Base-by-base conservation (phyloP, 2,888 invertebrate genomes). In the Vesta saturnalis region DNA sequence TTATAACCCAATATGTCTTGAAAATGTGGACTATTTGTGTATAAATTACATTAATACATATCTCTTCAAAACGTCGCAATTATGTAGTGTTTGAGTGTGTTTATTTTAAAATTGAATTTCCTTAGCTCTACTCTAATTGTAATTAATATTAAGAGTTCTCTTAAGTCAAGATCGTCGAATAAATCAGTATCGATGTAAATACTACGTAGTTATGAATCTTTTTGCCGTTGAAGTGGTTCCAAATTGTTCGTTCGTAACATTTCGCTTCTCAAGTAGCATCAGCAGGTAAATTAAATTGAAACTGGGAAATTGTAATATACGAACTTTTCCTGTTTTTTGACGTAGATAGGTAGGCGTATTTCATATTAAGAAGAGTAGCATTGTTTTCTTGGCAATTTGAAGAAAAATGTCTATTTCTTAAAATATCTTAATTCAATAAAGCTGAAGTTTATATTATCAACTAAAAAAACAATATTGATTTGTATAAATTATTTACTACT, bases 281-380 rank as follows among this genome's bases (percentile, higher is more conserved):
- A 64, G 71, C 73, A 77, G 76, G 76, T 75, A 76, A 73, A 76
- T 74, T 74, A 76, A 75, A 77, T 76, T 76, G 75, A 76, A 76
- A 69, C 71, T 72, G 70, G 69, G 70, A 72, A 72, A 73, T 66
- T 69, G 69, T 65, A 67, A 67, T 67, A 72, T 71, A 71, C 64
- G 71, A 71, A 72, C 69, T 71, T 71, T 69, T 21, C 67, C 60
- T 56, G 66, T 69, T 71, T n/a, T 70, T 70, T 72, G 72, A 69
- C 69, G 61, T 60, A 63, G 64, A 69, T 64, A 67, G 57, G 64
- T 60, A 64, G 64, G 64, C 68, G 62, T 52, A 58, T 64, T 60
- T 54, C 67, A 69, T 59, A 69, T 69, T 67, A 62, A 52, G 46
- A 54, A 56, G 56, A 8, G 70, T 69, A 71, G 73, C 72, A 72